Evolutionary conservation across 2,888 invertebrate species (phyloP).

Genomic region (Diabrotica balteata): DNA sequence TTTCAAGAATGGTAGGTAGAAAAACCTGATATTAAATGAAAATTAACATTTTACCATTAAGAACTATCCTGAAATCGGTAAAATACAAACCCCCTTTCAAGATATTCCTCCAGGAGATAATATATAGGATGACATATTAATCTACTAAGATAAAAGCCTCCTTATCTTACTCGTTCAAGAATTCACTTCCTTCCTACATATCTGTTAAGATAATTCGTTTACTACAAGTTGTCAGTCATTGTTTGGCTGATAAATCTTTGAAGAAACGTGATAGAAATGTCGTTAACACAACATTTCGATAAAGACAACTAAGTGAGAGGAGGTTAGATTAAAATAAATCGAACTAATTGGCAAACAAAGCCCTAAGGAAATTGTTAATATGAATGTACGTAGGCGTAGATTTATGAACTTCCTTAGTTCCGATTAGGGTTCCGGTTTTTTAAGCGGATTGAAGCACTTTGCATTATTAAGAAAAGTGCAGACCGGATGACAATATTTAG

Average conservation of each 20-base stretch:
- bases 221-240: slow-evolving; percentile 23
- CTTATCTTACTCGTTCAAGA: slow-evolving; percentile 16
- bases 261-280: slow-evolving; percentile 11
- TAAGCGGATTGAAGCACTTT: neutral
- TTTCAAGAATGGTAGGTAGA: too few relatives aligned
- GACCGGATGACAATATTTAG: neutral
- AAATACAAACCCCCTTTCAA: too few relatives aligned
- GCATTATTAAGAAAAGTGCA: neutral
- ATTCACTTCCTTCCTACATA: slow-evolving; percentile 40
- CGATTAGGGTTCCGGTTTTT: slow-evolving; percentile 10
- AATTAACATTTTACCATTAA: too few relatives aligned
- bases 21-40: too few relatives aligned
- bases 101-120: too few relatives aligned
- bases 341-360: slow-evolving; percentile 23
- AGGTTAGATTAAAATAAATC: slow-evolving; percentile 20
- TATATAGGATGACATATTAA: neutral
- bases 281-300: slow-evolving; percentile 1
- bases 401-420: slow-evolving; percentile 16
- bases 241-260: slow-evolving; percentile 24
- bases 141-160: slow-evolving; percentile 8
- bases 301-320: slow-evolving; percentile 5
- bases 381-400: slow-evolving; percentile 16
- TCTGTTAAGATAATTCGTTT: slow-evolving; percentile 44
- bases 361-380: slow-evolving; percentile 22
- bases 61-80: too few relatives aligned